Evolutionary conservation across 2,888 invertebrate genomes (phyloP).

Genomic region (Pseudococcus jackbeardsleyi): DNA sequence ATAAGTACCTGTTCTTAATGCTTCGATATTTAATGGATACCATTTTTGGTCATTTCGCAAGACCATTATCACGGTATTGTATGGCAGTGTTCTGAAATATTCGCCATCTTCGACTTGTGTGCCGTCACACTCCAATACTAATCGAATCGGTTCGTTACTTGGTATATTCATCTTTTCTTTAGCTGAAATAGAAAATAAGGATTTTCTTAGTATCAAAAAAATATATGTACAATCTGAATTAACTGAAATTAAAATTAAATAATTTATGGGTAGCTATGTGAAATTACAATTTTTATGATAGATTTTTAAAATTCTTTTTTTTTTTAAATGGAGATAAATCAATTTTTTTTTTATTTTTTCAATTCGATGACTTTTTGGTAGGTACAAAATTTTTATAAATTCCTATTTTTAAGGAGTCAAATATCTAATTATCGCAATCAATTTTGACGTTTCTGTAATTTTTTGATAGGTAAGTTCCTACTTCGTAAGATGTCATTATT

Average conservation of each 20-base stretch:
- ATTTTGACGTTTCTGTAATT: too few species aligned
- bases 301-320: too few species aligned
- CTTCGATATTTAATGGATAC: slow-evolving; percentile 94
- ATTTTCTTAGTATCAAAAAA: not conserved
- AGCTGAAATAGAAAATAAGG: slow-evolving; percentile 72
- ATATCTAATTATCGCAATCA: too few species aligned
- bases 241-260: not conserved
- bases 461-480: too few species aligned
- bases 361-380: too few species aligned
- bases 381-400: too few species aligned
- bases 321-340: too few species aligned
- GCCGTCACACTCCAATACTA: slow-evolving; percentile 95
- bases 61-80: slow-evolving; percentile 90
- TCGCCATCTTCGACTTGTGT: slow-evolving; percentile 97
- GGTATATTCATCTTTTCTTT: slow-evolving; percentile 92
- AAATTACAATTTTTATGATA: too few species aligned
- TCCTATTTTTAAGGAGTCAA: too few species aligned
- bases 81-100: slow-evolving; percentile 93
- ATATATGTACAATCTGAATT: not conserved
- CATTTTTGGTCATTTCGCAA: slow-evolving; percentile 92
- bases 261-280: too few species aligned
- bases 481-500: too few species aligned
- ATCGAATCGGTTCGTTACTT: slow-evolving; percentile 86
- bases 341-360: too few species aligned
- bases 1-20: slow-evolving; percentile 87